Conservation (phyloP, 1,140 invertebrate genomes). For the Microplitis mediator region DNA sequence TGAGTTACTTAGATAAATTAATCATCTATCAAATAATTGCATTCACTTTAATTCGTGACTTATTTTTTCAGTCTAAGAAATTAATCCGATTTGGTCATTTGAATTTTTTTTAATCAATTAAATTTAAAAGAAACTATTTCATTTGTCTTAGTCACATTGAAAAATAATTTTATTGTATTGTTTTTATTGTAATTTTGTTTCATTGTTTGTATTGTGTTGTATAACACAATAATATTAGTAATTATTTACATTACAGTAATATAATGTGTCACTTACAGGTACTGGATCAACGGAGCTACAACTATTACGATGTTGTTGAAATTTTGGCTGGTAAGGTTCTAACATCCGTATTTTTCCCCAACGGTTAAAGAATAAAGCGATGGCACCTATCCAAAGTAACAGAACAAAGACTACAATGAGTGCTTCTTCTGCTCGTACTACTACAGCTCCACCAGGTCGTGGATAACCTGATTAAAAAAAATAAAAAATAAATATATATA, state of each 20-base stretch:
- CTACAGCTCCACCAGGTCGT: conserved; percentile 64
- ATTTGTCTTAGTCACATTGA: no score
- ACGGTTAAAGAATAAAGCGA: conserved; percentile 81
- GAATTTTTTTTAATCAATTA: no score
- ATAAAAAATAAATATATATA: background rate
- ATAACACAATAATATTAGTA: background rate
- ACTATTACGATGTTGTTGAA: conserved; percentile 74
- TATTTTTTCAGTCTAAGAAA: no score
- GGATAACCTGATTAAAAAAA: conserved; percentile 55
- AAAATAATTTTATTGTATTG: background rate
- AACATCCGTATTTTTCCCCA: conserved; percentile 88
- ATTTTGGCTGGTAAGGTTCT: conserved; percentile 82
- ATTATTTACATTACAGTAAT: background rate
- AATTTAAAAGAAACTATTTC: no score
- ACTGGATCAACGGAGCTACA: conserved; percentile 70
- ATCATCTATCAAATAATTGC: no score
- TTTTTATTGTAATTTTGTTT: no score
- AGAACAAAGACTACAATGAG: conserved; percentile 77
- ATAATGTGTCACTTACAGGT: conserved; percentile 42
- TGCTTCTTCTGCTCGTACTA: conserved; percentile 75
- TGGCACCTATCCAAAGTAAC: conserved; percentile 77
- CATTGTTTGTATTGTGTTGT: background rate
- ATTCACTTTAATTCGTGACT: no score
- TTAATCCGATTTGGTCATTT: no score
- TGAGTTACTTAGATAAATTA: no score